A percentile compares a stretch with the other conserved stretches of the same genome.
These are phyloP conservation scores for Percopsis transmontana DNA, from an alignment of 2,113 vertebrate genomes.

Conservation along the genomic window DNA sequence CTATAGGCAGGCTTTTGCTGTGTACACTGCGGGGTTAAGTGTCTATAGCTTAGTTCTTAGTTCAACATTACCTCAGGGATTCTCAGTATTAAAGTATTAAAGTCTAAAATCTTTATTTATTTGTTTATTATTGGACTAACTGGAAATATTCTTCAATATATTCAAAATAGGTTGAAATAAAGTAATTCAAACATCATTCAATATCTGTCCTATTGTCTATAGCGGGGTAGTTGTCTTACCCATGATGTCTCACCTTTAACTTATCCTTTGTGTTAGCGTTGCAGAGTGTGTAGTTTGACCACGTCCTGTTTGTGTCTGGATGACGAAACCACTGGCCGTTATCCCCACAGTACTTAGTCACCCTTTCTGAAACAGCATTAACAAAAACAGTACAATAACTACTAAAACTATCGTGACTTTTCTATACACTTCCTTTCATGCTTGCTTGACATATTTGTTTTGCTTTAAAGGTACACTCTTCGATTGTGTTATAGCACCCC, in stretches of 20 bases:
- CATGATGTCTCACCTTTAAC: constrained; percentile 78
- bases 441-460: too few species aligned
- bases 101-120: too few species aligned
- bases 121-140: too few species aligned
- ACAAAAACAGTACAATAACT: neutral
- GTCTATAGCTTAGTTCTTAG: neutral
- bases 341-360: constrained; percentile 91
- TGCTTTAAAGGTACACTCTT: too few species aligned
- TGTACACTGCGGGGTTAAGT: neutral
- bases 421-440: neutral
- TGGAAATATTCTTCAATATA: too few species aligned
- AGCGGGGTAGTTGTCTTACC: neutral
- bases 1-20: neutral
- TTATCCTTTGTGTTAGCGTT: constrained; percentile 90
- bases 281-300: constrained; percentile 96
- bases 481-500: too few species aligned
- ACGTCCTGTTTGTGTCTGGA: constrained; percentile 92
- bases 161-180: too few species aligned
- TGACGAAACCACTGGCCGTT: constrained; percentile 92
- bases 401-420: neutral
- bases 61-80: neutral
- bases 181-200: neutral
- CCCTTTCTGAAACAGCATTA: constrained; percentile 81
- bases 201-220: neutral
- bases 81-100: too few species aligned